Conservation (phyloP, 2,888 invertebrate species). For the Luperina testacea region DNA sequence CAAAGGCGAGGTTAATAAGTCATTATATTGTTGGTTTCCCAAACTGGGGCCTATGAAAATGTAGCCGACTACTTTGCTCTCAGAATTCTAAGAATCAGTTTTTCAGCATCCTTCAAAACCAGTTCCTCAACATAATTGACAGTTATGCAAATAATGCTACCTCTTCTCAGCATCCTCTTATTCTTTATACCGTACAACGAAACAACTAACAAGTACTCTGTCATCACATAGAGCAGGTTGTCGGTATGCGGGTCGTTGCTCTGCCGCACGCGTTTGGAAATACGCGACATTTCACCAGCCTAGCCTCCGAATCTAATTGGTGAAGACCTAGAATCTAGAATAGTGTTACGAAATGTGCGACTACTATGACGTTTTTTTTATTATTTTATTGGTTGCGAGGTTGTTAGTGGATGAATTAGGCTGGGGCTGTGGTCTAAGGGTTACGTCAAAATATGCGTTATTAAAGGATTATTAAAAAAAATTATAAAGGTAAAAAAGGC, state of each 20-base stretch:
- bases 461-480: neutral
- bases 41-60: neutral
- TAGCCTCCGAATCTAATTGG: slow-evolving; percentile 80
- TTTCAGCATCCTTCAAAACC: neutral
- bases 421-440: no score
- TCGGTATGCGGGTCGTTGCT: slow-evolving; percentile 85
- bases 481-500: neutral
- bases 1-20: neutral
- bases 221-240: slow-evolving; percentile 87
- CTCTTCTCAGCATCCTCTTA: slow-evolving; percentile 20
- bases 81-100: neutral
- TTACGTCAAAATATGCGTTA: neutral
- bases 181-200: slow-evolving; percentile 53
- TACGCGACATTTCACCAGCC: slow-evolving; percentile 80
- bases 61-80: neutral
- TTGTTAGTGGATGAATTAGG: neutral
- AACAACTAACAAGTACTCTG: slow-evolving; percentile 82
- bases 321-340: slow-evolving; percentile 84
- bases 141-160: neutral
- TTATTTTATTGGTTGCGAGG: slow-evolving; percentile 24
- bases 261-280: slow-evolving; percentile 83
- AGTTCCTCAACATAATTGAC: neutral
- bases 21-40: neutral
- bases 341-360: slow-evolving; percentile 59
- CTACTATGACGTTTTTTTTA: slow-evolving; percentile 18